Evolutionary conservation across 1,140 invertebrate genomes (phyloP).

Genomic region (Philopotamus ludificatus): DNA sequence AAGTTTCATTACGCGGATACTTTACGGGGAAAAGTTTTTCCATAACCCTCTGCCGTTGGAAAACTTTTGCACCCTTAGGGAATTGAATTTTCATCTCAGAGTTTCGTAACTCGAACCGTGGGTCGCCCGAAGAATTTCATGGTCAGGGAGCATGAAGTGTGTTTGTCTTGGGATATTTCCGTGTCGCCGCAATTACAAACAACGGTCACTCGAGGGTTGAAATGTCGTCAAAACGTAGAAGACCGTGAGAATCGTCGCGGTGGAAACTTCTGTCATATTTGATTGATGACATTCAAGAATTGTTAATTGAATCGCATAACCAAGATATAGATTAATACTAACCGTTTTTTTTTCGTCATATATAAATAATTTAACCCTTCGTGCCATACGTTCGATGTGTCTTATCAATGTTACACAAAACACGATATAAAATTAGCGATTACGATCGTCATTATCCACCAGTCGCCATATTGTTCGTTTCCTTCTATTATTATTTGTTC

Average conservation of each 20-base stretch:
- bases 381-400: too few species aligned
- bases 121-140: slow-evolving; percentile 4
- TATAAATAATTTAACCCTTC: too few species aligned
- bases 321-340: too few species aligned
- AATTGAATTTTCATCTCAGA: background rate
- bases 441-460: background rate
- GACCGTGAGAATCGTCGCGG: background rate
- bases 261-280: slow-evolving; percentile 9
- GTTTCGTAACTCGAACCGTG: too few species aligned
- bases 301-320: background rate
- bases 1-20: too few species aligned
- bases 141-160: background rate
- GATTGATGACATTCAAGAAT: slow-evolving; percentile 6
- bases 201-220: background rate
- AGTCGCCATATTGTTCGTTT: background rate
- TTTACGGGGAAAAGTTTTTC: too few species aligned
- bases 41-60: too few species aligned
- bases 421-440: too few species aligned
- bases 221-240: background rate
- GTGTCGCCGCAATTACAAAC: slow-evolving; percentile 2
- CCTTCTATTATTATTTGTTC: slow-evolving; percentile 1
- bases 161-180: slow-evolving; percentile 2
- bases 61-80: too few species aligned
- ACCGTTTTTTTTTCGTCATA: too few species aligned
- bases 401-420: too few species aligned